Evolutionary conservation across 2,797 vertebrate species (phyloP), one percentile per base, ranked within the genome.

Genomic region (Thunnus albacares): DNA sequence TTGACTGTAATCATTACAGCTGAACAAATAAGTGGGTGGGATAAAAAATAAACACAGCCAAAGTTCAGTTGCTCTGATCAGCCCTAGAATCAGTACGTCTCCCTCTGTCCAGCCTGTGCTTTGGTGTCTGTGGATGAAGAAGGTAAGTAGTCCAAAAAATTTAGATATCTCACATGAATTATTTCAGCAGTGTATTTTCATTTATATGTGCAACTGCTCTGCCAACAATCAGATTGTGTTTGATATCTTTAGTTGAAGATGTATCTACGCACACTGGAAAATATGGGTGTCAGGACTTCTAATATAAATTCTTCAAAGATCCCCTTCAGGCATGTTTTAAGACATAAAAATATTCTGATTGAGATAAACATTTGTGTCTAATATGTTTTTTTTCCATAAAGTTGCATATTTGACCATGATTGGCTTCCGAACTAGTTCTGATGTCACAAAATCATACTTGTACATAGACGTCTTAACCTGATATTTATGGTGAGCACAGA

Each of bases 1-100:
- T 64, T 3, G 15, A 71, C 24, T 65, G 73, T 62, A 75, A 87
- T 80, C 56, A 86, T 80, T 88, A 85, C 53, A 35, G 28, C 43
- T 7, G 33, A 78, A 58, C 79, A 87, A 91, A 89, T 66, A 89
- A 18, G 12, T 73, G 20, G 12, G 41, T 51, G 24, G 55, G 55
- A 71, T 4, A 65, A n/a, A 71, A 59, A 88, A 83, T 80, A 88
- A 89, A 91, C 81, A 90, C 86, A 84, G 14, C 53, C 89, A 91
- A 94, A 92, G 90, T 92, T 86, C 92, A 83, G 61, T 33, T 24
- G 18, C 20, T 24, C 35, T 49, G 45, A 75, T 73, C 51, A 26
- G 0, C 70, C 35, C 10, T 35, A 35, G 8, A 35, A 35, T 10
- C 2, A 38, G 22, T 38, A 55, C 45, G 24, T 69, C 26, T 30